Percentiles rank a stretch among this genome's conserved stretches.
Conservation (phyloP, 1,140 invertebrate genomes). For the Mamestra configurata region DNA sequence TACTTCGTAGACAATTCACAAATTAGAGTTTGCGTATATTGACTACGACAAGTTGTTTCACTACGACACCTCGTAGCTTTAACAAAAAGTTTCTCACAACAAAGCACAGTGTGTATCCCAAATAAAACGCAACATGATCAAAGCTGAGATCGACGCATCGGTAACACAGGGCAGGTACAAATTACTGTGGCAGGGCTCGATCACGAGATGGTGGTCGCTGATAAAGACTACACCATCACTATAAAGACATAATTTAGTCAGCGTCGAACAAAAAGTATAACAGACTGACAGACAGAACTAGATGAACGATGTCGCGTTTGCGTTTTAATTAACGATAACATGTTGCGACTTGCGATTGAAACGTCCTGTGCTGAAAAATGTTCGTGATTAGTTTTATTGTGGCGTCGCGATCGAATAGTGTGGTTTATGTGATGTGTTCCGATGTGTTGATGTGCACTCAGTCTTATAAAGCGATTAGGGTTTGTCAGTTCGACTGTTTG, state of each 20-base stretch:
- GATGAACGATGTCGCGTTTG: constrained; percentile 78
- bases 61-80: too few species aligned
- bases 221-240: constrained; percentile 75
- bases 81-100: neutral
- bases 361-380: constrained; percentile 68
- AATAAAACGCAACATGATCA: constrained; percentile 62
- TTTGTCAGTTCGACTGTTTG: neutral
- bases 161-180: constrained; percentile 80
- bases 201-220: constrained; percentile 81
- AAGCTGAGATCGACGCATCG: constrained; percentile 67
- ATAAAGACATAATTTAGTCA: constrained; percentile 87
- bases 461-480: neutral
- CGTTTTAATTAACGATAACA: constrained; percentile 81
- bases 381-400: constrained; percentile 61
- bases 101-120: constrained; percentile 7
- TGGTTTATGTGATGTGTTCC: constrained; percentile 16
- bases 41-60: too few species aligned
- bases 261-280: constrained; percentile 76
- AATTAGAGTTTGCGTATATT: too few species aligned
- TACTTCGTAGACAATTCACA: neutral
- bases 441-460: neutral
- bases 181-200: constrained; percentile 77
- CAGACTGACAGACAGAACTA: constrained; percentile 71
- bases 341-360: constrained; percentile 73
- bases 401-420: constrained; percentile 3